A percentile compares a stretch with the other conserved stretches of the same genome.
Evolutionary conservation across 2,888 invertebrate species (phyloP).

Genomic region (Lordiphosa fenestrarum): DNA sequence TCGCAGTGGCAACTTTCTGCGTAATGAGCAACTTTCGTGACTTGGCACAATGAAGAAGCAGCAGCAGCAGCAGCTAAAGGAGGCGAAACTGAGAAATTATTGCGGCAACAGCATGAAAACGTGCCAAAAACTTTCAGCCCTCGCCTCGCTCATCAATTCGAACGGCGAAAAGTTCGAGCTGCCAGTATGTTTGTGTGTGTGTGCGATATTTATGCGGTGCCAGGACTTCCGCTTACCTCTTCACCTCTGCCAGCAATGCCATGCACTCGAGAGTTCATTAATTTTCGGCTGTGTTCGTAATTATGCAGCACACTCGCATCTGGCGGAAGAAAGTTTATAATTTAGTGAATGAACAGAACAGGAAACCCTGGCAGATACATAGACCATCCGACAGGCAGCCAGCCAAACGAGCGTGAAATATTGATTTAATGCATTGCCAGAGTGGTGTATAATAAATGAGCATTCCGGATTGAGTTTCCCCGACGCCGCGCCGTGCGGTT

Average conservation of each 20-base stretch:
- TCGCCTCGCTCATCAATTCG: slow-evolving; percentile 46
- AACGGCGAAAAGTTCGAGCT: slow-evolving; percentile 31
- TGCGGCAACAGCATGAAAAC: slow-evolving; percentile 35
- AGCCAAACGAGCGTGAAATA: slow-evolving; percentile 26
- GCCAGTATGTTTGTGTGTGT: slow-evolving; percentile 9
- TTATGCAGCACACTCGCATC: slow-evolving; percentile 40
- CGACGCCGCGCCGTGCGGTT: slow-evolving; percentile 1
- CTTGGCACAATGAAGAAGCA: slow-evolving; percentile 6
- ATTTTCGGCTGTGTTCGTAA: slow-evolving; percentile 51
- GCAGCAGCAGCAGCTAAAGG: slow-evolving; percentile 1
- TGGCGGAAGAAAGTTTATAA: slow-evolving; percentile 38
- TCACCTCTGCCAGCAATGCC: slow-evolving; percentile 8
- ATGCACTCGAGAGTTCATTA: slow-evolving; percentile 51
- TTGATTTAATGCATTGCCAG: slow-evolving; percentile 44
- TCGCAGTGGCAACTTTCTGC: slow-evolving; percentile 23
- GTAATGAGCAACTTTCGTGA: slow-evolving; percentile 28
- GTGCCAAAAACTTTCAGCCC: slow-evolving; percentile 45
- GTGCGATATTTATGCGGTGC: slow-evolving; percentile 35
- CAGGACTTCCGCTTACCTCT: slow-evolving; percentile 13
- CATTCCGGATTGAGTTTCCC: slow-evolving; percentile 13
- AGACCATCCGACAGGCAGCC: slow-evolving; percentile 19
- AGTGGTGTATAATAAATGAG: slow-evolving; percentile 19
- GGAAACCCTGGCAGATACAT: slow-evolving; percentile 3
- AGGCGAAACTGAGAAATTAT: slow-evolving; percentile 24
- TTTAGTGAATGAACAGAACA: slow-evolving; percentile 25